phyloP scores from a whole-genome alignment of 2,888 invertebrate species.

The Norana najaformis region DNA sequence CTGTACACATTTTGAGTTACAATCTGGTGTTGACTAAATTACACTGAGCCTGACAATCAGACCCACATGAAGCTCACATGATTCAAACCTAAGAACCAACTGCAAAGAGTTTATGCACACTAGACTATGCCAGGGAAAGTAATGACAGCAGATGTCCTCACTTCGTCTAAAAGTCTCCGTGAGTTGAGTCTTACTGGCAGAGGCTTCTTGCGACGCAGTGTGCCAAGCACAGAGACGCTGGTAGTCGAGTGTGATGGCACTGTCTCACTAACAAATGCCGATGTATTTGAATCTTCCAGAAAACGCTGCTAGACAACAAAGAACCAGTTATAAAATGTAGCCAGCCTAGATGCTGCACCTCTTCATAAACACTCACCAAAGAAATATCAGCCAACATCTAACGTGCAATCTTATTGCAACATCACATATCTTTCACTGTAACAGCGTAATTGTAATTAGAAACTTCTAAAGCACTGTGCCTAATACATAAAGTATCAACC shows the following conservation, averaged over 20 bases:
- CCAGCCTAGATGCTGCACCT: neutral
- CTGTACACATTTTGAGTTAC: no score
- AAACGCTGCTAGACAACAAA: neutral
- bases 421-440: no score
- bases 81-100: neutral
- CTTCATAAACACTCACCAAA: neutral
- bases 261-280: neutral
- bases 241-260: neutral
- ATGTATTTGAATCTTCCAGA: neutral
- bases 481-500: no score
- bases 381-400: neutral
- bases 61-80: neutral
- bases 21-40: neutral
- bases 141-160: neutral
- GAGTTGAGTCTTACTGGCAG: slow-evolving; percentile 15
- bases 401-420: neutral
- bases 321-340: neutral
- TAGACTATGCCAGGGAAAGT: neutral
- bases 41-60: neutral
- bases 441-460: no score
- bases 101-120: neutral
- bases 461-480: no score
- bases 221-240: neutral
- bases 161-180: neutral
- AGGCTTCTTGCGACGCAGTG: neutral